These are phyloP conservation scores for Lichenostomus cassidix DNA, from an alignment of 2,113 vertebrate genomes.

Conservation along the genomic window DNA sequence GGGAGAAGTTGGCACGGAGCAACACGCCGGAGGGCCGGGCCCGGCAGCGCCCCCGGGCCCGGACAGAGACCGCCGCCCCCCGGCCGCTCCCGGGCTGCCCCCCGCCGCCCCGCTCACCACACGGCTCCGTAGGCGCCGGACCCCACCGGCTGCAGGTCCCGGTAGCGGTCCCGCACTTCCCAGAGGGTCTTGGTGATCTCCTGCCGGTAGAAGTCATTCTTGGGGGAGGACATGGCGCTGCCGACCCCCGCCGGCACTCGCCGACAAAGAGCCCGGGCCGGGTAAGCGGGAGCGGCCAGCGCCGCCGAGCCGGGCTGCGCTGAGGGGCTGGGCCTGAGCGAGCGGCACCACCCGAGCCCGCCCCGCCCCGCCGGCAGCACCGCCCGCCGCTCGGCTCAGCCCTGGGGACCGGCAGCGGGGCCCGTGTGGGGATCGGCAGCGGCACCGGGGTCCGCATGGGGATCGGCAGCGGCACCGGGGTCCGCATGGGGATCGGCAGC, in stretches of 20 bases:
- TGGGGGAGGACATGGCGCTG: conserved; percentile 53
- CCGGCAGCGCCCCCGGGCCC: neutral
- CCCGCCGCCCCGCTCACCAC: conserved; percentile 79
- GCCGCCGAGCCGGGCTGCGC: neutral
- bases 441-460: neutral
- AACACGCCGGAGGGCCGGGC: neutral
- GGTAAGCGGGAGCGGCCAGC: neutral
- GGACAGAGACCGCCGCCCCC: neutral
- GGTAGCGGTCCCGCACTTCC: conserved; percentile 88
- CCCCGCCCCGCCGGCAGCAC: neutral
- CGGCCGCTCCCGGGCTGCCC: neutral
- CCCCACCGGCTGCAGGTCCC: conserved; percentile 86
- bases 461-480: neutral
- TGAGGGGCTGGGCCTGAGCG: conserved; percentile 1
- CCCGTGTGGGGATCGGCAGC: no score
- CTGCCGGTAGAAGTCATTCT: conserved; percentile 83
- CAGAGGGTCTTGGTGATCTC: conserved; percentile 88
- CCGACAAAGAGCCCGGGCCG: neutral
- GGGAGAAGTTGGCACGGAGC: neutral
- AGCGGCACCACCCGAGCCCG: neutral
- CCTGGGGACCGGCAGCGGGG: no score
- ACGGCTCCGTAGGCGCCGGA: conserved; percentile 92
- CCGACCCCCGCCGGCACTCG: neutral
- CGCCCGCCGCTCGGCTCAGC: neutral
- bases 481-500: no score